Evolutionary conservation across 2,797 vertebrate genomes (phyloP).

Genomic region (Enteromius fasciolatus): DNA sequence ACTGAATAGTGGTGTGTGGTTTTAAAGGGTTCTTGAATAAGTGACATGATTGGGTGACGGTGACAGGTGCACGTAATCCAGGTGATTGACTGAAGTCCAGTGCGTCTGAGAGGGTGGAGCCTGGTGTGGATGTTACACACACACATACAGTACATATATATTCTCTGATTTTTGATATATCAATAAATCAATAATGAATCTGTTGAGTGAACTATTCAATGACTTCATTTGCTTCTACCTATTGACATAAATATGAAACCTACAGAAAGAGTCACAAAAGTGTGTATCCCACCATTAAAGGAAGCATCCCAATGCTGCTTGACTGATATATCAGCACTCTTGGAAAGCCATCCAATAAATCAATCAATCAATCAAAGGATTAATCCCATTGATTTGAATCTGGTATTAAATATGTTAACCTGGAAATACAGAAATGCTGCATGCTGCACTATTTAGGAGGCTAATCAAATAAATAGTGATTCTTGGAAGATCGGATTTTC

Average conservation of each 20-base stretch:
- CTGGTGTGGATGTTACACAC: no score
- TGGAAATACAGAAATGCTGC: not conserved
- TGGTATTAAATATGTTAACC: not conserved
- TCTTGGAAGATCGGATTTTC: not conserved
- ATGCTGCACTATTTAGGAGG: not conserved
- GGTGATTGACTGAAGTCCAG: no score
- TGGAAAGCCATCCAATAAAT: not conserved
- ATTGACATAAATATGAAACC: not conserved
- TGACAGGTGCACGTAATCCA: no score
- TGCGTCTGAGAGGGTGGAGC: no score
- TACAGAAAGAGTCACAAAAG: not conserved
- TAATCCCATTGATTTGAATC: not conserved
- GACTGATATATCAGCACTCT: not conserved
- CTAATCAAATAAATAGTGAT: not conserved
- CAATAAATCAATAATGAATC: not conserved
- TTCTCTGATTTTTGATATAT: not conserved
- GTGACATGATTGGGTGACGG: no score
- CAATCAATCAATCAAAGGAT: not conserved
- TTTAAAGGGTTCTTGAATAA: no score
- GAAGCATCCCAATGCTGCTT: not conserved
- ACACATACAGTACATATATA: no score
- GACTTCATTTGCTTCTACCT: not conserved
- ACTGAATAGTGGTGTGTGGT: no score
- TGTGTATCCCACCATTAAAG: not conserved
- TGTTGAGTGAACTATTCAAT: not conserved